These are phyloP conservation scores for Argyrosomus regius DNA, from an alignment of 2,797 vertebrate species.

Conservation along the genomic window DNA sequence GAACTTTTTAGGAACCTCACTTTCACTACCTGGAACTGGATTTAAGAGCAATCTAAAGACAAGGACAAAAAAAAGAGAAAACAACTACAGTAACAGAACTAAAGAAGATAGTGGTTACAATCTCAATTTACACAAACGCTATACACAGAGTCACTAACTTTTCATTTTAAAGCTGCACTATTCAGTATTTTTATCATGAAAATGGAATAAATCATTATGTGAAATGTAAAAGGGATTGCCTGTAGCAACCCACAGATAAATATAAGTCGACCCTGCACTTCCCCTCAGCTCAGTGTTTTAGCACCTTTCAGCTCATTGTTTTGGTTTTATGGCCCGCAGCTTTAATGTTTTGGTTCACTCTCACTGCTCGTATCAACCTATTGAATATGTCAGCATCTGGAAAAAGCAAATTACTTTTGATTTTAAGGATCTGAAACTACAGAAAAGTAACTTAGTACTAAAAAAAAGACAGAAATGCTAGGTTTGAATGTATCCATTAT, in stretches of 20 bases:
- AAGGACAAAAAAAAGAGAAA: background rate
- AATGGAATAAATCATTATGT: background rate
- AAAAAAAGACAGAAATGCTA: background rate
- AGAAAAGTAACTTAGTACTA: background rate
- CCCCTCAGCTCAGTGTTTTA: background rate
- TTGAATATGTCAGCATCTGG: background rate
- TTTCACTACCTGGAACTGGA: slow-evolving; percentile 33
- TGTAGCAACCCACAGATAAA: background rate
- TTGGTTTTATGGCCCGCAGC: background rate
- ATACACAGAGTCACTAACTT: background rate
- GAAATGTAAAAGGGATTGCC: background rate
- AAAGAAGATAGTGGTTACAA: background rate
- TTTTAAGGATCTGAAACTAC: background rate
- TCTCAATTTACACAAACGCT: background rate
- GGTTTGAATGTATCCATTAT: background rate
- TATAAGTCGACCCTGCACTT: background rate
- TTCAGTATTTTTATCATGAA: background rate
- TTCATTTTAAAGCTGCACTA: slow-evolving; percentile 4
- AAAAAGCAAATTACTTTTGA: background rate
- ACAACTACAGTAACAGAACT: background rate
- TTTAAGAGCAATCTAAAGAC: background rate
- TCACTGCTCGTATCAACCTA: background rate
- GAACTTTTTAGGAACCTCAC: slow-evolving; percentile 18
- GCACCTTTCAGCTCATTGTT: background rate
- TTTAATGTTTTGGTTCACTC: background rate